Conservation (phyloP, 2,888 invertebrate species). For the Cryptosula pallasiana region DNA sequence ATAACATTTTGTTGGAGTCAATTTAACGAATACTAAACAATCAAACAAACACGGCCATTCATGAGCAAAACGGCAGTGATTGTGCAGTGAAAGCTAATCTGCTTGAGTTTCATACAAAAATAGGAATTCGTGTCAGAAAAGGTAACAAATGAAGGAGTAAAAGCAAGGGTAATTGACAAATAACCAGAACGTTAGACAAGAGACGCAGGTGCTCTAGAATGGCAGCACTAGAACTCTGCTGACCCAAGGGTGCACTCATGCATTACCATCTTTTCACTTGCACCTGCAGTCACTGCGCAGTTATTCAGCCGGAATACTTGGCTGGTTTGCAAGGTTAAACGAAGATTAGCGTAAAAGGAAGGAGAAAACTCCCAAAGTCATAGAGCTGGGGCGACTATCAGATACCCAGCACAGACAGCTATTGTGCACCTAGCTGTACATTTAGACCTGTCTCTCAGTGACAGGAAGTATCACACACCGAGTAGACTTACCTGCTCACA, state of each 20-base stretch:
- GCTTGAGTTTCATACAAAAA: background rate
- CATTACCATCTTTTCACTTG: too few relatives aligned
- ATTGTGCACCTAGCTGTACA: background rate
- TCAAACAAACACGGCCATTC: background rate
- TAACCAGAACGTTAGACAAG: background rate
- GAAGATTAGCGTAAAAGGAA: too few relatives aligned
- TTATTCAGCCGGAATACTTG: too few relatives aligned
- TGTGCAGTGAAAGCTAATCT: background rate
- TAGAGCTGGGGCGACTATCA: too few relatives aligned
- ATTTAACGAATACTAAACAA: background rate
- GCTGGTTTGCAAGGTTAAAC: too few relatives aligned
- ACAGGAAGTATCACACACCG: too few relatives aligned
- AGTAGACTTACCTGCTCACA: background rate
- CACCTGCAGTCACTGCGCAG: too few relatives aligned
- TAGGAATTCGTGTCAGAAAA: background rate
- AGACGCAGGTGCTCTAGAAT: background rate
- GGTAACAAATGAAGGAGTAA: background rate
- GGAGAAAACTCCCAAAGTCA: too few relatives aligned
- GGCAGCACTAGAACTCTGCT: too few relatives aligned
- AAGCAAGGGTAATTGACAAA: background rate
- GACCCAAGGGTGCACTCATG: too few relatives aligned
- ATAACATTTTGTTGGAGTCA: too few relatives aligned
- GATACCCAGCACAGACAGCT: background rate
- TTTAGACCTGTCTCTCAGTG: background rate
- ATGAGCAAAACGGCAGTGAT: background rate